phyloP scores from a whole-genome alignment of 2,797 vertebrate genomes.

The Clamator glandarius region DNA sequence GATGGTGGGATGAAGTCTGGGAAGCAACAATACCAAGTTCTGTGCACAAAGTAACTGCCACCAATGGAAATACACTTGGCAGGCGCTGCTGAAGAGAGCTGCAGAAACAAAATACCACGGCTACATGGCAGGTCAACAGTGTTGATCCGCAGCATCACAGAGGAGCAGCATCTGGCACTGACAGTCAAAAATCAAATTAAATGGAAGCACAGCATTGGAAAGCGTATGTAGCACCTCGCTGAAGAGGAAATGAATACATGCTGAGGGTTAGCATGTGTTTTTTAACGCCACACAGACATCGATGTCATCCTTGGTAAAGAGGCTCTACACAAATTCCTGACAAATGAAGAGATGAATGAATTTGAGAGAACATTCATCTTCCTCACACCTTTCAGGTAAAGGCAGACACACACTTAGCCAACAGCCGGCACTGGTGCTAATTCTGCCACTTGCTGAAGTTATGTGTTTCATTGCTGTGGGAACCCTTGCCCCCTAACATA shows the following conservation, averaged over 20 bases:
- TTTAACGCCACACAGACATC: background rate
- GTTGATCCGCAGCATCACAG: background rate
- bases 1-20: background rate
- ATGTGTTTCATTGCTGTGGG: rapidly evolving
- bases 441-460: background rate
- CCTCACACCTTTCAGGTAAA: background rate
- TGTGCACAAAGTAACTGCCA: background rate
- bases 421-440: background rate
- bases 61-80: background rate
- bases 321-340: background rate
- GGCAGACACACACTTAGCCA: background rate
- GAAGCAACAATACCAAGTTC: background rate
- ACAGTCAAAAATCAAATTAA: background rate
- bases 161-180: slow-evolving; percentile 22
- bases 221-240: background rate
- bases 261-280: background rate
- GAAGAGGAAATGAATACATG: background rate
- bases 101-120: background rate
- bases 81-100: background rate
- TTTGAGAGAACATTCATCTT: rapidly evolving
- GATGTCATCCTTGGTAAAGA: background rate
- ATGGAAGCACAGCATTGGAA: background rate
- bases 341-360: background rate
- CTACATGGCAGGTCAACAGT: background rate
- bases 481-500: slow-evolving; percentile 59